phyloP scores from a whole-genome alignment of 2,888 invertebrate genomes.

The Ptychoptera albimana region DNA sequence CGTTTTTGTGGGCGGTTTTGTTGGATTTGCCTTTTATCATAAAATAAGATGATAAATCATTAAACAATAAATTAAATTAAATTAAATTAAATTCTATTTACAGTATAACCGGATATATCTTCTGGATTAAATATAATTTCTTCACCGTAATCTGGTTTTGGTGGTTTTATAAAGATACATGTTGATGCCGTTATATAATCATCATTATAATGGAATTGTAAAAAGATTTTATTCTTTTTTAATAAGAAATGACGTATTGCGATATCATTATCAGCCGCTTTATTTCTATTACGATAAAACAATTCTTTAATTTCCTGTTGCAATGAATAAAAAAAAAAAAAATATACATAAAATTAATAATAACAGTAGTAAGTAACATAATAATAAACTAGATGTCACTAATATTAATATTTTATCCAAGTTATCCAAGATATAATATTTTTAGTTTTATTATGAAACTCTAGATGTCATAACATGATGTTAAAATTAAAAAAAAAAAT shows the following conservation, averaged over 20 bases:
- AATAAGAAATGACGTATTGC: constrained; percentile 48
- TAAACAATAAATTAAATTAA: constrained; percentile 7
- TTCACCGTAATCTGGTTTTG: constrained; percentile 51
- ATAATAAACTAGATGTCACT: neutral
- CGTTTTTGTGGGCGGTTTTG: constrained; percentile 39
- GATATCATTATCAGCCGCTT: constrained; percentile 44
- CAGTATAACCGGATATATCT: constrained; percentile 48
- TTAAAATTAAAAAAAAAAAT: neutral
- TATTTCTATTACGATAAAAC: constrained; percentile 38
- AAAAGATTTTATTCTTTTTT: constrained; percentile 32
- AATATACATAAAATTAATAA: no score
- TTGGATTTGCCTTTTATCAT: constrained; percentile 40
- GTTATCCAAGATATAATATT: neutral
- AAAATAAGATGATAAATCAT: neutral
- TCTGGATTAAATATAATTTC: constrained; percentile 45
- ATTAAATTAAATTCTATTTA: constrained; percentile 21
- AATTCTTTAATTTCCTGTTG: constrained; percentile 42
- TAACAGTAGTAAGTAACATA: no score
- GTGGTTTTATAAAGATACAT: constrained; percentile 50
- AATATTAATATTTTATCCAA: neutral
- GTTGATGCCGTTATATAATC: constrained; percentile 31
- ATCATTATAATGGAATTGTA: constrained; percentile 25
- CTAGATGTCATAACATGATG: neutral
- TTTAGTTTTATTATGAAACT: neutral
- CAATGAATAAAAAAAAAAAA: no score